phyloP scores from a whole-genome alignment of 2,888 invertebrate genomes.

The Mellilla xanthometata region DNA sequence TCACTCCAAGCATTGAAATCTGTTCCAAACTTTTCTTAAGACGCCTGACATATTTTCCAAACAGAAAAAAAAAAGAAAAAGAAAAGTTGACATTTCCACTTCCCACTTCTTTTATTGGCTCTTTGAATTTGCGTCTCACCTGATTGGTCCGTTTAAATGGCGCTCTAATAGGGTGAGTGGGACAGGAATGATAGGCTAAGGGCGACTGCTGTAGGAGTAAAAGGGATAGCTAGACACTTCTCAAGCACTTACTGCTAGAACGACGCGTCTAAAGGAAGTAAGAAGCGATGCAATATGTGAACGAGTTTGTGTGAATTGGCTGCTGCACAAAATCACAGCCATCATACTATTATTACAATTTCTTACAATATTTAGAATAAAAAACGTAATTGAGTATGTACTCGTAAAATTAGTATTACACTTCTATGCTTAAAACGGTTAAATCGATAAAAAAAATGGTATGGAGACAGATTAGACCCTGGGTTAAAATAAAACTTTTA shows the following conservation, averaged over 20 bases:
- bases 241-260: constrained; percentile 74
- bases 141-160: constrained; percentile 74
- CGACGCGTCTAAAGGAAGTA: constrained; percentile 66
- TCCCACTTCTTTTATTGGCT: constrained; percentile 75
- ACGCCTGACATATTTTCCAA: constrained; percentile 33
- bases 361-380: no score
- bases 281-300: constrained; percentile 47
- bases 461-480: no score
- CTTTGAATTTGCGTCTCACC: constrained; percentile 46
- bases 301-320: constrained; percentile 47
- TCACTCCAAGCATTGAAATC: not conserved
- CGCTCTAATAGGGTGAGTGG: constrained; percentile 61
- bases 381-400: no score
- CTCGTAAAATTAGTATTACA: no score
- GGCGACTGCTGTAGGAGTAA: constrained; percentile 45
- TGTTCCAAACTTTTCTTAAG: not conserved
- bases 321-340: not conserved
- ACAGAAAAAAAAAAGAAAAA: constrained; percentile 57
- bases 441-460: no score
- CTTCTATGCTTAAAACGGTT: no score
- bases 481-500: no score
- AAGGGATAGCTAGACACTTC: constrained; percentile 72
- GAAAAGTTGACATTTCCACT: constrained; percentile 76
- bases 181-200: constrained; percentile 50
- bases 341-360: no score